A percentile compares a stretch with the other conserved stretches of the same genome.
These are phyloP conservation scores for Monodelphis domestica DNA, from an alignment of 2,797 vertebrate genomes.

Conservation along the genomic window DNA sequence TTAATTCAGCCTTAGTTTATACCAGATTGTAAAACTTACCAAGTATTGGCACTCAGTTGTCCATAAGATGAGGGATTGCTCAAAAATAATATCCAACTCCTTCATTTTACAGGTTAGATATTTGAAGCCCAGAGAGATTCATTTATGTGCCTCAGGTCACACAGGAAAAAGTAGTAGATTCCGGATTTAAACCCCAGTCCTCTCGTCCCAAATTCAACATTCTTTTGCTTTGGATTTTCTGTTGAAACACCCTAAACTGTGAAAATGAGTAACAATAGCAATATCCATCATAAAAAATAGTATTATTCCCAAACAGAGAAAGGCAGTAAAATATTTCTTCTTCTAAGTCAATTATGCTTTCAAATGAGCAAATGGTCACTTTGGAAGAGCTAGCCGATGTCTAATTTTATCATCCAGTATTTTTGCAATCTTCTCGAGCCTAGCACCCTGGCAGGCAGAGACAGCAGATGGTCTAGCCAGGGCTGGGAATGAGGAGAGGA, in stretches of 20 bases:
- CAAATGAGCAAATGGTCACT: slow-evolving; percentile 62
- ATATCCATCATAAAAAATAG: not conserved
- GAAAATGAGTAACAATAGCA: slow-evolving; percentile 43
- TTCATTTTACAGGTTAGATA: not conserved
- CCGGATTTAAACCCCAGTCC: not conserved
- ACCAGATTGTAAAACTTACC: slow-evolving; percentile 39
- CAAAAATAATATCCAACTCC: not conserved
- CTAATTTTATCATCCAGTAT: slow-evolving; percentile 54
- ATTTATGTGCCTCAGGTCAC: not conserved
- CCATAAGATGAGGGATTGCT: not conserved
- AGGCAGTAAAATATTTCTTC: not conserved
- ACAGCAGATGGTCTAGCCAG: slow-evolving; percentile 16
- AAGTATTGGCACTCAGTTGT: not conserved
- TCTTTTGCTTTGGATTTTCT: not conserved
- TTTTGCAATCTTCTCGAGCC: not conserved
- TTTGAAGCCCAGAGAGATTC: not conserved
- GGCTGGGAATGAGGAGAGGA: slow-evolving; percentile 30
- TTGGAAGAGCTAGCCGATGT: slow-evolving; percentile 60
- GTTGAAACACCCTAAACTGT: slow-evolving; percentile 52
- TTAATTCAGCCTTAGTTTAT: slow-evolving; percentile 53
- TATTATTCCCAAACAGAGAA: not conserved
- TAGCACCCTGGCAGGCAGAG: not conserved
- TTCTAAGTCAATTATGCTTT: slow-evolving; percentile 65
- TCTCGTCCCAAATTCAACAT: not conserved
- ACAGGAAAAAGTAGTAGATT: not conserved